A percentile compares a stretch with the other conserved stretches of the same genome.
phyloP scores from a whole-genome alignment of 2,797 vertebrate genomes.

The Geotria australis region DNA sequence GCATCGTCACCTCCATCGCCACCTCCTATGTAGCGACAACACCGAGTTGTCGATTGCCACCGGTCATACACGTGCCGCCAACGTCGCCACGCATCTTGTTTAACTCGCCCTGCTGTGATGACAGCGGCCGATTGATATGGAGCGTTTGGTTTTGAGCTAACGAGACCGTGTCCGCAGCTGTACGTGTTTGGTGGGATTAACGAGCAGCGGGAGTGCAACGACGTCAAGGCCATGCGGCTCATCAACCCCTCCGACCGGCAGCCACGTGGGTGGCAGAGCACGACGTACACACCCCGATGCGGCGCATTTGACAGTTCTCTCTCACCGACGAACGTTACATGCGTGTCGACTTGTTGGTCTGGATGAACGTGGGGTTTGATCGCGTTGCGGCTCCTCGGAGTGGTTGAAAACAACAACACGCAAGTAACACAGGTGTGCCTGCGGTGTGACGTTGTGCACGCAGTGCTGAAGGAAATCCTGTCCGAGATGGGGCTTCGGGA shows the following conservation, averaged over 20 bases:
- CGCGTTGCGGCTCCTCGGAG: too few relatives aligned
- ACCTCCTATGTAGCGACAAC: neutral
- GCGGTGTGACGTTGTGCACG: neutral
- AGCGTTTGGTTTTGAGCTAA: too few relatives aligned
- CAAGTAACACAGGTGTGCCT: too few relatives aligned
- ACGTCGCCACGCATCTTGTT: neutral
- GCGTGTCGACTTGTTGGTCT: too few relatives aligned
- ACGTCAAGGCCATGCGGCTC: constrained; percentile 20
- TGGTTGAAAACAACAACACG: too few relatives aligned
- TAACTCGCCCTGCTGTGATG: too few relatives aligned
- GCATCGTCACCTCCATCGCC: neutral
- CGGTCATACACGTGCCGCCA: neutral
- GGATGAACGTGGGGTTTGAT: too few relatives aligned
- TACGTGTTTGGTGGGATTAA: constrained; percentile 20
- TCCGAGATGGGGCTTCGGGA: constrained; percentile 24
- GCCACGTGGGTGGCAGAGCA: constrained; percentile 11
- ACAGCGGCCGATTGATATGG: too few relatives aligned
- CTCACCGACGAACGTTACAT: too few relatives aligned
- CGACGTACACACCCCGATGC: too few relatives aligned
- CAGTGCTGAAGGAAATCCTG: constrained; percentile 28
- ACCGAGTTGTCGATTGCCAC: neutral
- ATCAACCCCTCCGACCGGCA: constrained; percentile 23
- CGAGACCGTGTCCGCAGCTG: constrained; percentile 7
- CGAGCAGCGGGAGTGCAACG: constrained; percentile 19
- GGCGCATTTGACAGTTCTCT: too few relatives aligned